Evolutionary conservation across 2,888 invertebrate species (phyloP), one percentile per base, ranked within the genome.

Genomic region (Nemotelus pantherinus): DNA sequence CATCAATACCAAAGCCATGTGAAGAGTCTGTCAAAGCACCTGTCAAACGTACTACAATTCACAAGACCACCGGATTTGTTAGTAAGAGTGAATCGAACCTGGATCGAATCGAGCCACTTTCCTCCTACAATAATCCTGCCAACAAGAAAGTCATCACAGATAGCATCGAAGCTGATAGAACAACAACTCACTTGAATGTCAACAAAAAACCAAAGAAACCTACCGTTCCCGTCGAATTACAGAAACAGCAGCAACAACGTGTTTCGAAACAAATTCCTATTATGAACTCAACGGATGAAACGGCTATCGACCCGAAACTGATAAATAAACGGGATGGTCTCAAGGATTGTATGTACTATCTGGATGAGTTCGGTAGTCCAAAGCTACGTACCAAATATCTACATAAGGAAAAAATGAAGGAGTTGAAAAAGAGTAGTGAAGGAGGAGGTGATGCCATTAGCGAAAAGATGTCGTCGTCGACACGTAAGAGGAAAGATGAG

Each of bases 311-410:
- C 82, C 81, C 84, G n/a, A 85, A 85, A 80, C 80, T 86, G 47
- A 87, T 87, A 72, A 87, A 87, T 80, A 85, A 85, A 79, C 85
- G 84, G 78, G 87, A 87, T 81, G 87, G 87, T 41, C 83, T 87
- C 6, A 85, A 85, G 78, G 86, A 87, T 74, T 85, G 86, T 63
- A 86, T 87, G 85, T 87, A 87, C 80, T 87, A 85, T 82, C 82
- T 87, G 79, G 87, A 87, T 77, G 87, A 87, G 78, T 86, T 86
- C 64, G 87, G 87, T 4, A 87, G 87, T 80, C 87, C 87, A 3
- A 85, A 86, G 77, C 80, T 87, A 79, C 83, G 86, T 5, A 85
- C 86, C 78, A 86, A 86, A 80, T 86, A 84, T 70, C 85, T 84
- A 3, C 83, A 85, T 25, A 86, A 86, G 79, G 83, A 86, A 77